A percentile compares a stretch with the other conserved stretches of the same genome.
phyloP scores from a whole-genome alignment of 2,113 vertebrate genomes.

The Sisor rabdophorus region DNA sequence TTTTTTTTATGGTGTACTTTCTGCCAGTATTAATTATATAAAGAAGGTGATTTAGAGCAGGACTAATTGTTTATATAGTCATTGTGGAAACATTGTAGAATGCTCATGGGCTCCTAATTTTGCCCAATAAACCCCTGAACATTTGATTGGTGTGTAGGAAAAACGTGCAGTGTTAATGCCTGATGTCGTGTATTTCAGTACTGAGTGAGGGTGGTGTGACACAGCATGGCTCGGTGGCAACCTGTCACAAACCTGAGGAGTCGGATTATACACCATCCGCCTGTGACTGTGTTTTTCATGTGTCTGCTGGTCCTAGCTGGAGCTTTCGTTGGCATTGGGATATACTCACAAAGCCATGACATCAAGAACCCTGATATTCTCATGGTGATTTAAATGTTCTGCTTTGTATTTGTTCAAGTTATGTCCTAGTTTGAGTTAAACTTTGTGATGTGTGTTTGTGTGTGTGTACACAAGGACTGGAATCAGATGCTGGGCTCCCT shows the following conservation, averaged over 20 bases:
- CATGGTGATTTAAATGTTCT: slow-evolving; percentile 53
- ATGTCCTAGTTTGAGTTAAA: too few relatives aligned
- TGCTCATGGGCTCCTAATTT: not conserved
- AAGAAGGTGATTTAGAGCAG: too few relatives aligned
- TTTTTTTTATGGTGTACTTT: too few relatives aligned
- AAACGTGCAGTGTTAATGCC: not conserved
- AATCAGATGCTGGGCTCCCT: slow-evolving; percentile 65
- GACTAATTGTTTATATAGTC: too few relatives aligned
- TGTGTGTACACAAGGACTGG: slow-evolving; percentile 67
- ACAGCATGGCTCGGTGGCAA: slow-evolving; percentile 64
- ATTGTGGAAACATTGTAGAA: not conserved
- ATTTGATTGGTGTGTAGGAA: not conserved
- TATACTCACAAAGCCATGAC: slow-evolving; percentile 59
- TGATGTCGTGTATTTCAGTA: slow-evolving; percentile 25
- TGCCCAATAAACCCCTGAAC: not conserved
- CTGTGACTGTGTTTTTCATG: slow-evolving; percentile 64
- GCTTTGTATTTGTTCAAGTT: not conserved
- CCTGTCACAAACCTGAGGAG: slow-evolving; percentile 60
- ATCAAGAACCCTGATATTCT: slow-evolving; percentile 66
- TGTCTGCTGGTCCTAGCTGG: slow-evolving; percentile 64
- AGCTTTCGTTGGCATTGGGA: slow-evolving; percentile 61
- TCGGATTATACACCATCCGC: slow-evolving; percentile 62
- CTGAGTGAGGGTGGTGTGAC: slow-evolving; percentile 21
- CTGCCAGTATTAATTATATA: too few relatives aligned
- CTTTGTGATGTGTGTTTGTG: not conserved